phyloP scores from a whole-genome alignment of 1,140 invertebrate genomes.

The Drosophila seguyi region DNA sequence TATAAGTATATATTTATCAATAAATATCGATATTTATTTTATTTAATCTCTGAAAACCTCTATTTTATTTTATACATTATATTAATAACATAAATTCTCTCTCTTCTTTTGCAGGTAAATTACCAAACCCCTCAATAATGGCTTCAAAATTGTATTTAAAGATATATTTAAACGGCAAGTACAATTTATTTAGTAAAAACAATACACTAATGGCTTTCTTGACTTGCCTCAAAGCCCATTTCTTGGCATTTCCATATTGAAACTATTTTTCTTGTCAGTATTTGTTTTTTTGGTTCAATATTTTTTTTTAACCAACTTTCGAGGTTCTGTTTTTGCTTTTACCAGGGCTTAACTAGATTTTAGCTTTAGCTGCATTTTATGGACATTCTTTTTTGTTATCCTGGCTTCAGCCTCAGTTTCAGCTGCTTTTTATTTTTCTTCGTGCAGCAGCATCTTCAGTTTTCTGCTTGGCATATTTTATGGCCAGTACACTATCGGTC shows the following conservation, averaged over 20 bases:
- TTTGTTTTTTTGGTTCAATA: conserved; percentile 9
- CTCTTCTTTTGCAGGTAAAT: background rate
- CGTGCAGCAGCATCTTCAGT: conserved; percentile 28
- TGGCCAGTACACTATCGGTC: conserved; percentile 44
- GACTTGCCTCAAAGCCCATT: background rate
- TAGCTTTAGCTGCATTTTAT: conserved; percentile 67
- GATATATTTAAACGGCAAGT: background rate
- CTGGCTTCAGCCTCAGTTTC: conserved; percentile 12
- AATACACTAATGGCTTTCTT: background rate
- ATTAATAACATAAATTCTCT: background rate
- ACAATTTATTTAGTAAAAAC: background rate
- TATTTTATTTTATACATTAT: background rate
- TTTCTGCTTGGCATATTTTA: conserved; percentile 72
- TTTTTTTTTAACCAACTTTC: conserved; percentile 4
- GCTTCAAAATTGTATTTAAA: background rate
- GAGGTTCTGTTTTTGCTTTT: background rate
- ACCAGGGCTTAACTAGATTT: conserved; percentile 57
- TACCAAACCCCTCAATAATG: background rate
- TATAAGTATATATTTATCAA: background rate
- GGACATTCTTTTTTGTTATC: conserved; percentile 37
- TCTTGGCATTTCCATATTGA: conserved; percentile 12
- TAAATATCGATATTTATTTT: background rate
- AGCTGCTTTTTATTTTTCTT: conserved; percentile 18
- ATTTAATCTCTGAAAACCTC: no score
- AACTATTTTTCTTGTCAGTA: conserved; percentile 28